phyloP scores from a whole-genome alignment of 1,140 invertebrate genomes.

The Drosophila ogumai region DNA sequence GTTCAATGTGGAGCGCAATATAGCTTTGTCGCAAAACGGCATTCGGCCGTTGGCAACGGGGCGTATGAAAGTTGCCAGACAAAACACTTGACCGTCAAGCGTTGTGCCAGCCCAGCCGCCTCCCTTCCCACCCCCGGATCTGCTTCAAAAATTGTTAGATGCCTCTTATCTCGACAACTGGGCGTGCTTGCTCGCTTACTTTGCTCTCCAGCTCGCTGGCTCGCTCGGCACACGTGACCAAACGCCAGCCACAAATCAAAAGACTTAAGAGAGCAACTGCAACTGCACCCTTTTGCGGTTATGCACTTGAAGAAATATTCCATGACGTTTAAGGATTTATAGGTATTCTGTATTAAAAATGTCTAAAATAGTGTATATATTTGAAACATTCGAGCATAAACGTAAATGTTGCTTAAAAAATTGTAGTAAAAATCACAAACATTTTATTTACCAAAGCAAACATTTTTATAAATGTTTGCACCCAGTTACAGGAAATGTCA shows the following conservation, averaged over 20 bases:
- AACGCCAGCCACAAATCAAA: conserved; percentile 58
- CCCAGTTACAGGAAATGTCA: too few species aligned
- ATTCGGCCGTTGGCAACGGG: conserved; percentile 43
- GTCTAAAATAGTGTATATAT: too few species aligned
- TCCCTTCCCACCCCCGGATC: background rate
- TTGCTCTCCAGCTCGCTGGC: conserved; percentile 13
- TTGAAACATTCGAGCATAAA: too few species aligned
- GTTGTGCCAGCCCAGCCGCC: conserved; percentile 1
- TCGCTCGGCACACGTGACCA: conserved; percentile 64
- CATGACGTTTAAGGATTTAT: too few species aligned
- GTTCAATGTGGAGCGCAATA: conserved; percentile 23
- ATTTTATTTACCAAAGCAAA: too few species aligned
- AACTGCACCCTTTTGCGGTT: conserved; percentile 66
- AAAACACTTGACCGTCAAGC: conserved; percentile 68
- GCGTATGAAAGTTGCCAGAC: conserved; percentile 49
- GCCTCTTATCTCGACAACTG: conserved; percentile 67
- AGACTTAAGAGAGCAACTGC: conserved; percentile 47
- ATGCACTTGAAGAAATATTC: conserved; percentile 3
- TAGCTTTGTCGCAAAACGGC: conserved; percentile 36
- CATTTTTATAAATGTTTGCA: too few species aligned
- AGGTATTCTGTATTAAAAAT: too few species aligned
- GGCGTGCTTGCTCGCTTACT: conserved; percentile 27
- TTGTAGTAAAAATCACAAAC: too few species aligned
- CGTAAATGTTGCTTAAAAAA: too few species aligned
- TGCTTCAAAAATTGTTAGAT: conserved; percentile 23